These are phyloP conservation scores for Apoda limacodes DNA, from an alignment of 2,888 invertebrate species.

Conservation along the genomic window DNA sequence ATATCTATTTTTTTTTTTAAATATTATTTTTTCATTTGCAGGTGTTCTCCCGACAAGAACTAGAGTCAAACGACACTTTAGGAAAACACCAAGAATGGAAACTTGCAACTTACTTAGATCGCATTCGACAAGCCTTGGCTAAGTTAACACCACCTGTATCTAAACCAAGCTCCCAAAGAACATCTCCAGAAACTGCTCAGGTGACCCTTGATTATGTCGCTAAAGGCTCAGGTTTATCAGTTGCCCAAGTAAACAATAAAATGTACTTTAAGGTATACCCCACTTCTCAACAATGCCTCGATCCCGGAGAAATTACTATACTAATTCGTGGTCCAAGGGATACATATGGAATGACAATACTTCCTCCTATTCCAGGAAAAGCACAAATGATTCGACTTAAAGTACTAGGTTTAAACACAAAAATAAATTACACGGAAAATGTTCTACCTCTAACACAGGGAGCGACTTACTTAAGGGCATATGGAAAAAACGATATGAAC, in stretches of 20 bases:
- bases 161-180: slow-evolving; percentile 34
- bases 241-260: slow-evolving; percentile 67
- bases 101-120: slow-evolving; percentile 62
- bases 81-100: slow-evolving; percentile 67
- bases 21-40: slow-evolving; percentile 33
- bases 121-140: slow-evolving; percentile 53
- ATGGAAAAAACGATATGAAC: slow-evolving; percentile 55
- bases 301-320: slow-evolving; percentile 58
- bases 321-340: slow-evolving; percentile 59
- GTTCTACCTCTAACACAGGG: slow-evolving; percentile 56
- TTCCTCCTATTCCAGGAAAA: slow-evolving; percentile 58
- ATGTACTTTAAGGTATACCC: slow-evolving; percentile 71
- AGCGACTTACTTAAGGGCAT: slow-evolving; percentile 50
- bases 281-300: slow-evolving; percentile 55
- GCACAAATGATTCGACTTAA: slow-evolving; percentile 58
- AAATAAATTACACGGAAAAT: slow-evolving; percentile 44
- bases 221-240: slow-evolving; percentile 71
- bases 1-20: no score
- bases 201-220: slow-evolving; percentile 67
- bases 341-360: slow-evolving; percentile 50
- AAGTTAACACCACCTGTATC: slow-evolving; percentile 53
- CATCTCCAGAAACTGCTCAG: slow-evolving; percentile 43
- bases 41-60: slow-evolving; percentile 69
- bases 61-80: slow-evolving; percentile 56
- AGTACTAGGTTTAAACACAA: slow-evolving; percentile 46